Base-by-base conservation (phyloP, 2,113 vertebrate species). In the Plotosus lineatus region DNA sequence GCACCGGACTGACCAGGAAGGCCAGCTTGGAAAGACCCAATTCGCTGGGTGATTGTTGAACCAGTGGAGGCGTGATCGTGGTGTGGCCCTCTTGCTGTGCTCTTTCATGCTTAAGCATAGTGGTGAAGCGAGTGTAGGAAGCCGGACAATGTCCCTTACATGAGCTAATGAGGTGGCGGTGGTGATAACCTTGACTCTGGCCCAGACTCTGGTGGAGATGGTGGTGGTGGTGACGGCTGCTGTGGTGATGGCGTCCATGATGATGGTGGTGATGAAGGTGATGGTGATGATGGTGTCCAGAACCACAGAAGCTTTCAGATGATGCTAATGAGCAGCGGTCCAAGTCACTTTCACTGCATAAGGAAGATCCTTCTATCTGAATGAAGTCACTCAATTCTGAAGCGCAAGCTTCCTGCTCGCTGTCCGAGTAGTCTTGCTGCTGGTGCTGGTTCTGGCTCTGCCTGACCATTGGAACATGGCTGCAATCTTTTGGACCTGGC, bases 1-100 rank as follows among this genome's bases (percentile, higher is more conserved):
- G 98, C 96, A 99, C 97, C 75, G 98, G 98, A 61, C 98, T 99
- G 91, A 99, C 97, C 26, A 99, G 93, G 88, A 97, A 99, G 83
- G 98, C 98, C 86, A 99, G 93, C 89, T 99, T 99, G 80, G 98
- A 97, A 85, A 98, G 95, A 80, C 95, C 94, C 51, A 96, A 92
- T 86, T 97, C 78, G 56, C 53, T 69, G 50, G 68, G 95, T 44
- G 92, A 88, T 75, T 95, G 95, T 28, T 92, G 93, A 85, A 90
- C 92, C 56, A 93, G 91, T 82, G 81, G 90, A 94, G 46, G 89
- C 61, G 66, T 94, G 92, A 56, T 86, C 90, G 78, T 91, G 90
- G 69, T 89, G 85, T 48, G 92, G 83, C 82, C 55, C 79, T 97
- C 96, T 42, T 96, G 95, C 55, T 92, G 95, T 15, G 97, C 95